phyloP scores from a whole-genome alignment of 2,888 invertebrate species.

The Lampropteryx suffumata region DNA sequence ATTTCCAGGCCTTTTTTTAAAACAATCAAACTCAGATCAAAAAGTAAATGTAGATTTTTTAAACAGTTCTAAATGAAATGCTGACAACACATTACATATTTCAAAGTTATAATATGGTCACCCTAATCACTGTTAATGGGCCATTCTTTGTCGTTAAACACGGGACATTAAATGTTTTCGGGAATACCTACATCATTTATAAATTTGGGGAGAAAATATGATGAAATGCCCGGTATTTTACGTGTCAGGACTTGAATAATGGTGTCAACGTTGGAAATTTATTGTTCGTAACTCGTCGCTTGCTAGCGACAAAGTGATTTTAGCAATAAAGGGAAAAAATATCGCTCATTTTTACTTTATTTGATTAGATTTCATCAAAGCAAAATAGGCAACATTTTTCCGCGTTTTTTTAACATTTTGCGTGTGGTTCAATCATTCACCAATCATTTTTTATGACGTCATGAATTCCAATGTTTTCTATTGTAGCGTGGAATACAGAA shows the following conservation, averaged over 20 bases:
- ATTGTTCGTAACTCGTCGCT: neutral
- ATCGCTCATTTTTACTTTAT: neutral
- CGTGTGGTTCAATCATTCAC: too few relatives aligned
- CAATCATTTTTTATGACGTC: too few relatives aligned
- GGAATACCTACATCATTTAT: conserved; percentile 5
- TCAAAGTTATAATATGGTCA: conserved; percentile 5
- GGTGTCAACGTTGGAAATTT: conserved; percentile 1
- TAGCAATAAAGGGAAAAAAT: neutral
- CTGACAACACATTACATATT: too few relatives aligned
- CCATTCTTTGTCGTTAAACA: conserved; percentile 21
- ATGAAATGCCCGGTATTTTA: conserved; percentile 15
- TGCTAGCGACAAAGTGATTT: conserved; percentile 7
- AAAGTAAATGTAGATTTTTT: too few relatives aligned
- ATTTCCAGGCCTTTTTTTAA: too few relatives aligned
- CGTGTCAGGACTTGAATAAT: conserved; percentile 15
- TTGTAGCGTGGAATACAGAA: too few relatives aligned
- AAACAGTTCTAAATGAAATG: too few relatives aligned
- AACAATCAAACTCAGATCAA: too few relatives aligned
- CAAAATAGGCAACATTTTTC: too few relatives aligned
- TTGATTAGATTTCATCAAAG: too few relatives aligned
- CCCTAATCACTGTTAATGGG: conserved; percentile 15
- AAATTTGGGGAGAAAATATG: conserved; percentile 10
- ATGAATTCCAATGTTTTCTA: too few relatives aligned
- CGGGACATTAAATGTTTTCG: conserved; percentile 17
- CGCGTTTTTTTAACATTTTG: too few relatives aligned